These are phyloP conservation scores for Porites australiensis DNA, from an alignment of 64 coral and sea anemone genomes.

Conservation along the genomic window DNA sequence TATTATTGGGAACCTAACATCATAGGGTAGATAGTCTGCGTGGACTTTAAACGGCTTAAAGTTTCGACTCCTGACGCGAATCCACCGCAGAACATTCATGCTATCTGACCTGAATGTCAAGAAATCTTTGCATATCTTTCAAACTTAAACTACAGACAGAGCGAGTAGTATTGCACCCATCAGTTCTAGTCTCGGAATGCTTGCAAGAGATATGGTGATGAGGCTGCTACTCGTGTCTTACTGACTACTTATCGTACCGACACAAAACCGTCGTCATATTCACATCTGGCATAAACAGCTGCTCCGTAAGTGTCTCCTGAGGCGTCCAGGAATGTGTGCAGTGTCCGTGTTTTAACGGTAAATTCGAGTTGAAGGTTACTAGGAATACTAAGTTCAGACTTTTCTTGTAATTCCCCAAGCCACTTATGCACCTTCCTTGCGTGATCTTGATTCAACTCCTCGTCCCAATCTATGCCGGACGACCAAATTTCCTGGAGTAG, in stretches of 20 bases:
- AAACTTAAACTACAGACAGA: conserved; percentile 14
- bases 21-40: conserved; percentile 59
- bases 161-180: conserved; percentile 62
- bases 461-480: conserved; percentile 17
- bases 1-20: conserved; percentile 66
- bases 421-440: background rate
- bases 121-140: background rate
- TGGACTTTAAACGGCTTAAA: conserved; percentile 56
- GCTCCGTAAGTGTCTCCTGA: conserved; percentile 44
- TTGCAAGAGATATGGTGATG: conserved; percentile 33
- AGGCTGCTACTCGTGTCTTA: conserved; percentile 52
- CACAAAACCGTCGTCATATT: conserved; percentile 39
- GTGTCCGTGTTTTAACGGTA: conserved; percentile 4
- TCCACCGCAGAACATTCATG: conserved; percentile 72
- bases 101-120: conserved; percentile 36
- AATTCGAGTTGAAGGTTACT: conserved; percentile 23
- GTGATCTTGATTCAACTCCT: background rate
- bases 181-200: conserved; percentile 67
- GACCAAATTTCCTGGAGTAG: conserved; percentile 34
- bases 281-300: conserved; percentile 48
- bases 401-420: conserved; percentile 63
- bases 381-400: conserved; percentile 56
- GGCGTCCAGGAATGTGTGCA: conserved; percentile 62
- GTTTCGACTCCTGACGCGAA: conserved; percentile 34
- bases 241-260: conserved; percentile 32